Evolutionary conservation across 1,140 invertebrate genomes (phyloP).

Genomic region (Pachyrhynchus sulphureomaculatus): DNA sequence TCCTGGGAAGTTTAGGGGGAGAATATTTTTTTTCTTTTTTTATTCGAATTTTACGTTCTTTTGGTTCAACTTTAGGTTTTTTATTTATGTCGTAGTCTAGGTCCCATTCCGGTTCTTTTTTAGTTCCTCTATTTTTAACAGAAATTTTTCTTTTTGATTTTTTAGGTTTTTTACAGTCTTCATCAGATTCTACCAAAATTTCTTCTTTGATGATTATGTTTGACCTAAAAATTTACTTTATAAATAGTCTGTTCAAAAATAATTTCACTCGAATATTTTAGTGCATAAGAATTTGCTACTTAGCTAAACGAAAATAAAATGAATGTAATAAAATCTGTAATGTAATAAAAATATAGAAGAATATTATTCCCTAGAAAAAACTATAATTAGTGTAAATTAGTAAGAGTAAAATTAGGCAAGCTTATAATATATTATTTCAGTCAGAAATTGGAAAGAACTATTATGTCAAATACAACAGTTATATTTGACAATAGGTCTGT

Average conservation of each 20-base stretch:
- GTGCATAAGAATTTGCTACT: too few relatives aligned
- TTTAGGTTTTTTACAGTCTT: not conserved
- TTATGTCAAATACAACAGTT: too few relatives aligned
- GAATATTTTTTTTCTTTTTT: constrained; percentile 20
- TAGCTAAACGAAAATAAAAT: too few relatives aligned
- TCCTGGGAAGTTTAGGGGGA: constrained; percentile 27
- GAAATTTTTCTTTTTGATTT: not conserved
- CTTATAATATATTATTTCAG: too few relatives aligned
- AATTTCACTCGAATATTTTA: not conserved
- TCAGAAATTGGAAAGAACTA: too few relatives aligned
- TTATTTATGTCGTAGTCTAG: not conserved
- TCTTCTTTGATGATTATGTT: constrained; percentile 9
- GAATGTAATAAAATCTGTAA: too few relatives aligned
- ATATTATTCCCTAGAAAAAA: too few relatives aligned
- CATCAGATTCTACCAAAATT: not conserved
- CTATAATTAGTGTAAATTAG: too few relatives aligned
- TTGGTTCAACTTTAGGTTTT: not conserved
- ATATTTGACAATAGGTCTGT: too few relatives aligned
- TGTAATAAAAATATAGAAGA: too few relatives aligned
- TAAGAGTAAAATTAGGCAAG: too few relatives aligned
- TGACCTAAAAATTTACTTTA: constrained; percentile 3
- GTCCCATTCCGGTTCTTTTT: not conserved
- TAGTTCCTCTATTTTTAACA: not conserved
- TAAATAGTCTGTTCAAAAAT: not conserved
- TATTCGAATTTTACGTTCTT: constrained; percentile 6